A percentile compares a stretch with the other conserved stretches of the same genome.
Conservation (phyloP, 1,140 invertebrate genomes). For the Drosophila ironensis region DNA sequence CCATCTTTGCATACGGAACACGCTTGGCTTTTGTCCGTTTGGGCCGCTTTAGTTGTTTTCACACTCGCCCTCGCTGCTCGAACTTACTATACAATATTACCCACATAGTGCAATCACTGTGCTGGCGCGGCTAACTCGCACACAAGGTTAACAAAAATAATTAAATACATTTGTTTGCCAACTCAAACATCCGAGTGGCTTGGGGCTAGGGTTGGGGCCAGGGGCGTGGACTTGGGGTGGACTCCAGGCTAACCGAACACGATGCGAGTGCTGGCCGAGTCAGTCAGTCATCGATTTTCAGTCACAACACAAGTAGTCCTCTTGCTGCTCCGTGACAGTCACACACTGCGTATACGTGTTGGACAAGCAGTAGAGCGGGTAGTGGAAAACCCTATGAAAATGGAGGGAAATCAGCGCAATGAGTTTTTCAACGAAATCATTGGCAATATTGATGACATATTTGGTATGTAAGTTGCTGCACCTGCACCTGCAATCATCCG, state of each 20-base stretch:
- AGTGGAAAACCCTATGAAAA: slow-evolving; percentile 14
- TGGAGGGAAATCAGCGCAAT: slow-evolving; percentile 60
- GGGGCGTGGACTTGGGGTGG: neutral
- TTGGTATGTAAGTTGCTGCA: slow-evolving; percentile 65
- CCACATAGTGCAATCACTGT: slow-evolving; percentile 1
- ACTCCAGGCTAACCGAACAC: slow-evolving; percentile 12
- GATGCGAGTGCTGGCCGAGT: slow-evolving; percentile 28
- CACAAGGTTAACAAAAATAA: slow-evolving; percentile 52
- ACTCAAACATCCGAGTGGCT: slow-evolving; percentile 46
- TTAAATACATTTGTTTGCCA: slow-evolving; percentile 72
- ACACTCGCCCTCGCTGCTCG: slow-evolving; percentile 33
- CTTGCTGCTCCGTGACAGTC: slow-evolving; percentile 6
- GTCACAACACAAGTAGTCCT: slow-evolving; percentile 40
- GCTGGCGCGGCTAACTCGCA: too few species aligned
- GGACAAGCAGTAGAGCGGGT: too few species aligned
- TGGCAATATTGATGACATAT: slow-evolving; percentile 77
- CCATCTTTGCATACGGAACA: neutral
- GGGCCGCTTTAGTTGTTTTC: slow-evolving; percentile 39
- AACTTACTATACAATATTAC: neutral
- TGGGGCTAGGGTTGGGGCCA: too few species aligned
- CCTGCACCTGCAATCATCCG: slow-evolving; percentile 42
- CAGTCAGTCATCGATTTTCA: slow-evolving; percentile 71
- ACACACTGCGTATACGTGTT: slow-evolving; percentile 31
- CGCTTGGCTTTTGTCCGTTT: slow-evolving; percentile 36
- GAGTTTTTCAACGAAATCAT: slow-evolving; percentile 79